phyloP scores from a whole-genome alignment of 2,797 vertebrate genomes.

The Gymnodraco acuticeps region DNA sequence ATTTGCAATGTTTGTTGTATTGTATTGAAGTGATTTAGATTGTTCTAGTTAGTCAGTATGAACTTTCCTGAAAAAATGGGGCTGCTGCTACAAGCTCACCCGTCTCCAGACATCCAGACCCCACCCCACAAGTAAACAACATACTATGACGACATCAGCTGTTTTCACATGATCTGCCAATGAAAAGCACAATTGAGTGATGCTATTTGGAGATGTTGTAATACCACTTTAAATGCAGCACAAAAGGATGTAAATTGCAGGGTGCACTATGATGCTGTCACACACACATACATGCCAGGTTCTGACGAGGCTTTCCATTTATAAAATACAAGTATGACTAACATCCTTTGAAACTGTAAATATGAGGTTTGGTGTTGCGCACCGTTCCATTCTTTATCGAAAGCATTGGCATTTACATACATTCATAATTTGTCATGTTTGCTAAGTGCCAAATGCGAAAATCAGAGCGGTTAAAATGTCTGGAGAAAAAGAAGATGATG shows the following conservation, averaged over 20 bases:
- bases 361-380: neutral
- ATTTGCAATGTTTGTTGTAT: no score
- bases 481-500: neutral
- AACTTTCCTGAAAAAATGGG: neutral
- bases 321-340: neutral
- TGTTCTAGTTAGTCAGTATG: neutral
- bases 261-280: neutral
- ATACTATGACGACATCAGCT: conserved; percentile 3
- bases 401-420: neutral
- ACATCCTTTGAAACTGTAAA: neutral
- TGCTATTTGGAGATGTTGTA: neutral
- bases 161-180: neutral
- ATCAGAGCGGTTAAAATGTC: neutral
- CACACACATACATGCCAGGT: neutral
- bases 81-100: neutral
- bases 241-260: neutral
- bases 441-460: neutral
- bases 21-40: neutral
- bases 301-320: neutral
- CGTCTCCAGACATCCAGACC: conserved; percentile 1
- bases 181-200: neutral
- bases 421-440: neutral
- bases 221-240: neutral
- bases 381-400: neutral
- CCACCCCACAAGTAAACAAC: neutral